A percentile compares a stretch with the other conserved stretches of the same genome.
Evolutionary conservation across 1,140 invertebrate genomes (phyloP).

Genomic region (Drosophila triauraria): DNA sequence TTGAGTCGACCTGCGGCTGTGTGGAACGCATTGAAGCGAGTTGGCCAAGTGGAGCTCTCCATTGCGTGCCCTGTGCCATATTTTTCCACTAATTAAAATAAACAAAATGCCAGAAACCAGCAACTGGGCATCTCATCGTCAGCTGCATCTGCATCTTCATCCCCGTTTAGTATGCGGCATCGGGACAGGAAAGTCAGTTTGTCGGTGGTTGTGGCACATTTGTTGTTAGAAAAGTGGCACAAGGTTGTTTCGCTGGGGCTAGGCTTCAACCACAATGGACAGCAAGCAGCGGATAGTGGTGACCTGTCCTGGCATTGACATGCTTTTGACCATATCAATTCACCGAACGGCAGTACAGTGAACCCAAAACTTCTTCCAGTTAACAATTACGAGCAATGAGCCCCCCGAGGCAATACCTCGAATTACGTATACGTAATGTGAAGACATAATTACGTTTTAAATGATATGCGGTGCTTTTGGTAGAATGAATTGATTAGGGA

Average conservation of each 20-base stretch:
- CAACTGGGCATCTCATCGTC: slow-evolving; percentile 47
- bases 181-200: slow-evolving; percentile 63
- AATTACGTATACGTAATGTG: slow-evolving; percentile 15
- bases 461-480: not conserved
- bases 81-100: slow-evolving; percentile 84
- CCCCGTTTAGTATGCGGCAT: slow-evolving; percentile 31
- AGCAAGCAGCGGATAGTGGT: slow-evolving; percentile 16
- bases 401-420: not conserved
- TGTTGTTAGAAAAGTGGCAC: slow-evolving; percentile 59
- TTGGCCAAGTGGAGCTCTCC: slow-evolving; percentile 72
- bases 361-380: not conserved
- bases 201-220: slow-evolving; percentile 29
- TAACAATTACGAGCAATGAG: slow-evolving; percentile 30
- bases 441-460: not conserved
- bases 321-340: slow-evolving; percentile 42
- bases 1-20: slow-evolving; percentile 74
- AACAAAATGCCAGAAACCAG: slow-evolving; percentile 72
- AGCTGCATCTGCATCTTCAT: slow-evolving; percentile 34
- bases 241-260: slow-evolving; percentile 53
- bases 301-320: slow-evolving; percentile 47
- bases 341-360: slow-evolving; percentile 5
- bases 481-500: too few species aligned
- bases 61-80: slow-evolving; percentile 72
- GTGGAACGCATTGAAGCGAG: slow-evolving; percentile 58
- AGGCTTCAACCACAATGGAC: slow-evolving; percentile 49